phyloP scores from a whole-genome alignment of 2,888 invertebrate species.

The Limnephilus rhombicus region DNA sequence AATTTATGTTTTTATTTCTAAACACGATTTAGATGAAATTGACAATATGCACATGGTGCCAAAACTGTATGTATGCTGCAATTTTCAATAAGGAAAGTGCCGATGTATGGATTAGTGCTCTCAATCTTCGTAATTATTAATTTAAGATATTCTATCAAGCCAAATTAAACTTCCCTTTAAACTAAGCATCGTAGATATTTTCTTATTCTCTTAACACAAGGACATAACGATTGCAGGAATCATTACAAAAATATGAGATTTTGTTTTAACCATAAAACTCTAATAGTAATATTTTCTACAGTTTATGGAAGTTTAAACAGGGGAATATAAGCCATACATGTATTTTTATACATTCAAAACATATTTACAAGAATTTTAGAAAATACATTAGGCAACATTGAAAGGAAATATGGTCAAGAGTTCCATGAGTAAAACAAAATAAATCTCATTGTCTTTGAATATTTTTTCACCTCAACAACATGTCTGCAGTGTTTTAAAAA shows the following conservation, averaged over 20 bases:
- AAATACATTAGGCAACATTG: not conserved
- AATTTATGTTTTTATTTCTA: slow-evolving; percentile 45
- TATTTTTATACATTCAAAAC: not conserved
- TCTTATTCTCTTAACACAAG: not conserved
- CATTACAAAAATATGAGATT: slow-evolving; percentile 17
- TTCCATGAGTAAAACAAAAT: not conserved
- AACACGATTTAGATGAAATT: slow-evolving; percentile 60
- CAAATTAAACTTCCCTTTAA: not conserved
- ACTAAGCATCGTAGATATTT: not conserved
- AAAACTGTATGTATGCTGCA: slow-evolving; percentile 52
- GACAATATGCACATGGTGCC: slow-evolving; percentile 64
- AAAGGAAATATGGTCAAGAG: not conserved
- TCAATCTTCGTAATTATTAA: not conserved
- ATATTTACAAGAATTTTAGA: slow-evolving; percentile 1
- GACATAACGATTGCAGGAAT: not conserved
- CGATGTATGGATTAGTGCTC: slow-evolving; percentile 2
- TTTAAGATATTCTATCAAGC: slow-evolving; percentile 2
- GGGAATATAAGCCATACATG: not conserved
- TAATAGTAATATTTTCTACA: not conserved
- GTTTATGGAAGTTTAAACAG: not conserved
- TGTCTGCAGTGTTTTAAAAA: not conserved
- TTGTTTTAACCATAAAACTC: slow-evolving; percentile 7
- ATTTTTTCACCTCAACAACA: not conserved
- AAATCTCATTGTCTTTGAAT: not conserved
- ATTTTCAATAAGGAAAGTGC: slow-evolving; percentile 38